Evolutionary conservation across 2,888 invertebrate genomes (phyloP).

Genomic region (Pachycephus smyrnensis): DNA sequence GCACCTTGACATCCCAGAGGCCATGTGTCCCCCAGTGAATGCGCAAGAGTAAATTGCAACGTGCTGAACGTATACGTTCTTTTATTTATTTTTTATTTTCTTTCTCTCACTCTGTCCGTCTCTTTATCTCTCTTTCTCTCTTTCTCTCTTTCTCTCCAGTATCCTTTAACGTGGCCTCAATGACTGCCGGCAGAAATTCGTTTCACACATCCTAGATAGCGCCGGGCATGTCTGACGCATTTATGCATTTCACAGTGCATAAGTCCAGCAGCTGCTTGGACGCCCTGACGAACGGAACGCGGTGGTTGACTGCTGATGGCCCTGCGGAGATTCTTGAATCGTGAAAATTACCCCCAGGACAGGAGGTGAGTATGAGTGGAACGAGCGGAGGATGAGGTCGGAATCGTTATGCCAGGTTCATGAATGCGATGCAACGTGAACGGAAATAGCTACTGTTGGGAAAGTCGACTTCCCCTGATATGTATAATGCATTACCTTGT

Average conservation of each 20-base stretch:
- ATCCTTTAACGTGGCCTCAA: constrained; percentile 22
- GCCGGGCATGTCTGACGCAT: constrained; percentile 39
- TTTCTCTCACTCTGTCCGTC: not conserved
- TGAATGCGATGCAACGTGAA: not conserved
- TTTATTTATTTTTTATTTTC: not conserved
- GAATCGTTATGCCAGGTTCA: not conserved
- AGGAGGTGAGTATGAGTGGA: not conserved
- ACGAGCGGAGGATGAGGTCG: not conserved
- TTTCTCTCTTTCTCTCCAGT: not conserved
- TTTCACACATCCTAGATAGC: constrained; percentile 44
- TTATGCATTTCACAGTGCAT: constrained; percentile 63
- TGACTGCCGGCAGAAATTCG: constrained; percentile 34
- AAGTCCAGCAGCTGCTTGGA: constrained; percentile 56
- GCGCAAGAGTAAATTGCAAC: not conserved
- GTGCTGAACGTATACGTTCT: not conserved
- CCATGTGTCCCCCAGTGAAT: not conserved
- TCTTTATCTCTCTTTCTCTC: not conserved
- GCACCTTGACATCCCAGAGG: not conserved
- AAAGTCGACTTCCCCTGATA: not conserved
- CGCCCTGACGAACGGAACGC: constrained; percentile 39
- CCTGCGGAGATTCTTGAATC: constrained; percentile 36
- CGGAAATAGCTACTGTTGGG: not conserved
- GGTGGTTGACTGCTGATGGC: constrained; percentile 30
- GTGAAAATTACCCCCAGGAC: constrained; percentile 41
- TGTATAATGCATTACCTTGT: not conserved